phyloP scores from a whole-genome alignment of 2,888 invertebrate species.

The Phania funesta region DNA sequence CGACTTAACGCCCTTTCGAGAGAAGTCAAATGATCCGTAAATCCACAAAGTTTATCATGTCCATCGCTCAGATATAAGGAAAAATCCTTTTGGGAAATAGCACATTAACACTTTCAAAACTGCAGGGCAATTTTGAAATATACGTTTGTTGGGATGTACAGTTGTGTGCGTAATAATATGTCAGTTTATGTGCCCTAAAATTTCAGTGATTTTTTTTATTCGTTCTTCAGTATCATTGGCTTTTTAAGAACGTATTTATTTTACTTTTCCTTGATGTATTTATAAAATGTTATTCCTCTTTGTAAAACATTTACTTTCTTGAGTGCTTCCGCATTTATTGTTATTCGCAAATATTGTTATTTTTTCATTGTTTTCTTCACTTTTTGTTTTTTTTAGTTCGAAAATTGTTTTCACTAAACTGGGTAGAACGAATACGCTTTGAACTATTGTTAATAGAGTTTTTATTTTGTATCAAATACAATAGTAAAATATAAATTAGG shows the following conservation, averaged over 20 bases:
- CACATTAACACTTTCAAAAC: not conserved
- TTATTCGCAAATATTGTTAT: conserved; percentile 57
- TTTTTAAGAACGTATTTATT: conserved; percentile 54
- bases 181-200: conserved; percentile 30
- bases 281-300: conserved; percentile 51
- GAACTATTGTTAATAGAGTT: conserved; percentile 22
- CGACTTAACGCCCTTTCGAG: too few species aligned
- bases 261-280: conserved; percentile 33
- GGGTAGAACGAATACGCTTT: conserved; percentile 44
- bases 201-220: conserved; percentile 42
- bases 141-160: not conserved
- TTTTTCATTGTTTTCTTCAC: conserved; percentile 21
- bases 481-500: not conserved
- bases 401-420: conserved; percentile 41
- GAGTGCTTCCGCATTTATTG: conserved; percentile 66
- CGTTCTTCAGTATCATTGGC: conserved; percentile 52
- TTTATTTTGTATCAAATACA: not conserved
- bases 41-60: too few species aligned
- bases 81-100: not conserved
- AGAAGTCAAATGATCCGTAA: too few species aligned
- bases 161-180: not conserved
- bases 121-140: conserved; percentile 1
- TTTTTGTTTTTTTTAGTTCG: not conserved
- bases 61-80: too few species aligned
- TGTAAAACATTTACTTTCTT: conserved; percentile 64